Conservation (phyloP, 2,113 vertebrate genomes). For the Protobothrops mucrosquamatus region DNA sequence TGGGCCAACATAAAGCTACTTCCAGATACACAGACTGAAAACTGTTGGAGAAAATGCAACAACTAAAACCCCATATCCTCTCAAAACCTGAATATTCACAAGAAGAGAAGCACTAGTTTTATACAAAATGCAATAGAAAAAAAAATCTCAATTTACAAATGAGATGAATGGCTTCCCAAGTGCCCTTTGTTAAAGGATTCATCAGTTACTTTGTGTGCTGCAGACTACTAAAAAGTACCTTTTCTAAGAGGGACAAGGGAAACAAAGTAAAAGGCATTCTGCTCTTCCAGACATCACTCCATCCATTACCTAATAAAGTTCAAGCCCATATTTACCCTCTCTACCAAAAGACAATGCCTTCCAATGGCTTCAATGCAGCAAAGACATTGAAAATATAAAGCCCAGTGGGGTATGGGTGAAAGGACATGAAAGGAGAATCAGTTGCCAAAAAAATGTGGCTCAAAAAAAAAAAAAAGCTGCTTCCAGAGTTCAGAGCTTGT, state of each 20-base stretch:
- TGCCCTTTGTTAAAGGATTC: conserved; percentile 59
- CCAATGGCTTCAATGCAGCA: conserved; percentile 67
- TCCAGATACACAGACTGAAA: conserved; percentile 64
- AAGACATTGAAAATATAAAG: conserved; percentile 66
- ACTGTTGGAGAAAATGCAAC: conserved; percentile 61
- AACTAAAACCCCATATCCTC: conserved; percentile 69
- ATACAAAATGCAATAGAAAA: conserved; percentile 81
- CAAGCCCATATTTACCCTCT: conserved; percentile 58
- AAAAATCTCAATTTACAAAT: conserved; percentile 77
- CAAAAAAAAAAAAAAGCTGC: conserved; percentile 53
- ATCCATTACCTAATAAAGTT: conserved; percentile 62
- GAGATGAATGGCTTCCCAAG: conserved; percentile 74
- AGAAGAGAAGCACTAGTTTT: conserved; percentile 77
- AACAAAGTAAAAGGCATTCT: conserved; percentile 51
- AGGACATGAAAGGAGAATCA: conserved; percentile 38
- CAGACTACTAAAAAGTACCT: conserved; percentile 71
- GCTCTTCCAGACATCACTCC: conserved; percentile 42
- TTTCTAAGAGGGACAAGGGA: conserved; percentile 66
- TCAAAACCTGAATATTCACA: conserved; percentile 75
- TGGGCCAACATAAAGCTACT: conserved; percentile 63
- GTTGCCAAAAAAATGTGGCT: conserved; percentile 59
- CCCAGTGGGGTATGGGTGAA: conserved; percentile 46
- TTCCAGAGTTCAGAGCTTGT: conserved; percentile 59
- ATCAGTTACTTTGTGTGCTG: conserved; percentile 67
- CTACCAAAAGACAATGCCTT: conserved; percentile 72